Percentiles rank a stretch among this genome's conserved stretches.
phyloP scores from a whole-genome alignment of 2,888 invertebrate species.

The Agrotis clavis region DNA sequence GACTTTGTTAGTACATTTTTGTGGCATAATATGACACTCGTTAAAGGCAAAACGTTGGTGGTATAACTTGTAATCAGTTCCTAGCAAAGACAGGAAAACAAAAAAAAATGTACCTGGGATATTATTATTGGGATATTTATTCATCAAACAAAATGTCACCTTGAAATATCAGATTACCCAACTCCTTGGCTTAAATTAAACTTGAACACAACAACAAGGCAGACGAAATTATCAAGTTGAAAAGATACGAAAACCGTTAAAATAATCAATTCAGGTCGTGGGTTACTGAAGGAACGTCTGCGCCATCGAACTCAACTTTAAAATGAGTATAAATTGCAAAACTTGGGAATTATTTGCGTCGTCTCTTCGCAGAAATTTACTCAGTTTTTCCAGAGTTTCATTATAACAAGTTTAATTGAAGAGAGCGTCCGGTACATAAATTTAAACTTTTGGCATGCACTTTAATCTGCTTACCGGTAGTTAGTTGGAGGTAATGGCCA shows the following conservation, averaged over 20 bases:
- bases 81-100: background rate
- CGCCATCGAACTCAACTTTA: constrained; percentile 81
- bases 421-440: constrained; percentile 88
- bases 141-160: constrained; percentile 25
- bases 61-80: background rate
- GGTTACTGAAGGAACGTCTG: constrained; percentile 75
- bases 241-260: constrained; percentile 70
- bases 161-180: constrained; percentile 53
- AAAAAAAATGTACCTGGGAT: constrained; percentile 22
- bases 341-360: constrained; percentile 87
- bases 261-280: constrained; percentile 78
- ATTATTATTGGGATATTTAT: constrained; percentile 38
- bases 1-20: too few relatives aligned
- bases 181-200: constrained; percentile 51
- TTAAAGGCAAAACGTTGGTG: background rate
- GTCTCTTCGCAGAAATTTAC: constrained; percentile 80
- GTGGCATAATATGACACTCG: background rate
- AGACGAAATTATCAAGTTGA: constrained; percentile 63
- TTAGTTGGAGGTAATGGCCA: constrained; percentile 81
- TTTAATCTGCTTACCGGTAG: constrained; percentile 87
- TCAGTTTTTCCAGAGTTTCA: constrained; percentile 87
- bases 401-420: constrained; percentile 90
- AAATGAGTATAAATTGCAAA: constrained; percentile 88
- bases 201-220: constrained; percentile 63
- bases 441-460: constrained; percentile 89